Percentiles rank a stretch among this genome's conserved stretches.
phyloP scores from a whole-genome alignment of 1,140 invertebrate species.

The Platorchestia sp. region DNA sequence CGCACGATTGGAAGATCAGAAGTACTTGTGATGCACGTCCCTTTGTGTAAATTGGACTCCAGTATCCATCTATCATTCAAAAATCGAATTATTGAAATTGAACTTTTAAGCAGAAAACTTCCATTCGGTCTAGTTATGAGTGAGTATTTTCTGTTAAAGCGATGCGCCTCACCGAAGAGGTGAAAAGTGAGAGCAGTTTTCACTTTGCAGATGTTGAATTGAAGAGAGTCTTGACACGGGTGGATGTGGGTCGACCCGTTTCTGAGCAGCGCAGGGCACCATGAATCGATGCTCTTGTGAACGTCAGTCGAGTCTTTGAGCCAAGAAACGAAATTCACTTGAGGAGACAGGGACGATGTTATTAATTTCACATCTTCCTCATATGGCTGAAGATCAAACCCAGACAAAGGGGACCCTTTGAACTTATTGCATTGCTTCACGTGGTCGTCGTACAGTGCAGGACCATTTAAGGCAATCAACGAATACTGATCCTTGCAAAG shows the following conservation, averaged over 20 bases:
- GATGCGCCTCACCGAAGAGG: not conserved
- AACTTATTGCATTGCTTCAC: not conserved
- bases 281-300: not conserved
- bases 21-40: not conserved
- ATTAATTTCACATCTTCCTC: not conserved
- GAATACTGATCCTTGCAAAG: not conserved
- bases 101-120: not conserved
- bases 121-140: not conserved
- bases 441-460: not conserved
- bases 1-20: not conserved
- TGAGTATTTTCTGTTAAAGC: not conserved
- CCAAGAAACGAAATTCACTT: not conserved
- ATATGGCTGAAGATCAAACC: not conserved
- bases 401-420: not conserved
- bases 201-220: not conserved
- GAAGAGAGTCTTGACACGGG: not conserved
- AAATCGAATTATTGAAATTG: constrained; percentile 1
- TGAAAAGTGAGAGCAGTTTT: not conserved
- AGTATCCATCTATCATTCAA: not conserved
- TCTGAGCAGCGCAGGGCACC: not conserved
- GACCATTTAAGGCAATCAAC: not conserved
- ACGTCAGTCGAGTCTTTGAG: not conserved
- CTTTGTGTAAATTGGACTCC: constrained; percentile 10
- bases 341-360: not conserved
- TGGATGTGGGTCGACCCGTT: not conserved